Conservation (phyloP, 2,888 invertebrate species). For the Xanthorhoe designata region DNA sequence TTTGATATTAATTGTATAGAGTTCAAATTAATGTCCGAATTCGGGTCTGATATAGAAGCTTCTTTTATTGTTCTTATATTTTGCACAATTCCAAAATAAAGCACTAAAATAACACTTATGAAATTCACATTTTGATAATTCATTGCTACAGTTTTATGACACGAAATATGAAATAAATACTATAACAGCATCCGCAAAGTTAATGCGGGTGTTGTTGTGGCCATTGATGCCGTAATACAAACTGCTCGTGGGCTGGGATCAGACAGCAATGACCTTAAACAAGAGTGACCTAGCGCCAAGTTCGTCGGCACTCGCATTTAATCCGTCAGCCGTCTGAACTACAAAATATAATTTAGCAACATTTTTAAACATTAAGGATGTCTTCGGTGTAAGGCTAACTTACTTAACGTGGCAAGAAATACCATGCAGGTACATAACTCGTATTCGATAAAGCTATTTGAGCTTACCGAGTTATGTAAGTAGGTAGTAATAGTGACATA, state of each 20-base stretch:
- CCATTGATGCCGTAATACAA: conserved; percentile 57
- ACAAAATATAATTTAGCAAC: neutral
- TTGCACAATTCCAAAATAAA: conserved; percentile 48
- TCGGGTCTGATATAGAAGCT: conserved; percentile 46
- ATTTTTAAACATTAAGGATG: neutral
- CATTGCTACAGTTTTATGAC: conserved; percentile 55
- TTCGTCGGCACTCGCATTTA: conserved; percentile 25
- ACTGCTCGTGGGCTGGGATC: conserved; percentile 40
- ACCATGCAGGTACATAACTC: neutral
- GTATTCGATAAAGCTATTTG: neutral
- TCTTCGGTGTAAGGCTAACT: neutral
- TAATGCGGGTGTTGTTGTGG: conserved; percentile 49
- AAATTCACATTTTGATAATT: conserved; percentile 47
- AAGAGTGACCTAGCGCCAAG: conserved; percentile 45
- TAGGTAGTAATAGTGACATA: neutral
- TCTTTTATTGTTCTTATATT: conserved; percentile 41
- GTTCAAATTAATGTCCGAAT: conserved; percentile 64
- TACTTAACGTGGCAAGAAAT: neutral
- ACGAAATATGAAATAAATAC: conserved; percentile 50
- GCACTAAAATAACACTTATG: conserved; percentile 50
- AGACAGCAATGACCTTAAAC: conserved; percentile 49
- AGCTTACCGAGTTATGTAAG: neutral
- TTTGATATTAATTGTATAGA: conserved; percentile 67
- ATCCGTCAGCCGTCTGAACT: neutral
- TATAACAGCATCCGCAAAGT: conserved; percentile 43